Evolutionary conservation across 2,113 vertebrate genomes (phyloP), one percentile per base, ranked within the genome.

Genomic region (Prinia subflava): DNA sequence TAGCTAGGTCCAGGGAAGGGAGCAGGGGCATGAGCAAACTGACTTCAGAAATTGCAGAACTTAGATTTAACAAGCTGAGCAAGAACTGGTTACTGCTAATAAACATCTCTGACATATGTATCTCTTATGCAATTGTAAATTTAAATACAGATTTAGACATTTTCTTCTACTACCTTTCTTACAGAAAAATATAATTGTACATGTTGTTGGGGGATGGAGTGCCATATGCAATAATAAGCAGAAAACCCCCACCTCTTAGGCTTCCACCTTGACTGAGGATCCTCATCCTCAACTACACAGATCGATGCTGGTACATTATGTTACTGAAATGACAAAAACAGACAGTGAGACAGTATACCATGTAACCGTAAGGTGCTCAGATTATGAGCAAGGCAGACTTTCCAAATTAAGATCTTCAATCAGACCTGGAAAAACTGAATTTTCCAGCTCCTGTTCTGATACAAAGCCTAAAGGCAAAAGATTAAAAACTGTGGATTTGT

Each of bases 231-330:
- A 11, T 21, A 90, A 71, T 4, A 63, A 21, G 15, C 23, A 85
- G 33, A 31, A 39, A 70, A 73, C 84, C 3, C 22, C 8, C 35
- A 1, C 23, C 21, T 80, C 24, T 10, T 10, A 14, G 15, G 16
- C n/a, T n/a, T 52, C 33, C 55, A 17, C 25, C 13, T 33, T 50
- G 33, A 20, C 50, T 64, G 23, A 56, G 39, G 35, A 37, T 21
- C 28, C 4, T 69, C 15, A 60, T n/a, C 37, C n/a, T 70, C 41
- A 24, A 7, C 13, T 30, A 23, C 28, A 49, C 7, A 18, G 7
- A 44, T 19, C 0, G 0, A 20, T 70, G n/a, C 15, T 0, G 2
- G 9, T 74, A 70, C 11, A 5, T 39, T 18, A 7, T 14, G 10
- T 42, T 33, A 56, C 37, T 35, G 24, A 68, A 28, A 27, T 25